Conservation (phyloP, 2,797 vertebrate genomes). For the Falco naumanni region DNA sequence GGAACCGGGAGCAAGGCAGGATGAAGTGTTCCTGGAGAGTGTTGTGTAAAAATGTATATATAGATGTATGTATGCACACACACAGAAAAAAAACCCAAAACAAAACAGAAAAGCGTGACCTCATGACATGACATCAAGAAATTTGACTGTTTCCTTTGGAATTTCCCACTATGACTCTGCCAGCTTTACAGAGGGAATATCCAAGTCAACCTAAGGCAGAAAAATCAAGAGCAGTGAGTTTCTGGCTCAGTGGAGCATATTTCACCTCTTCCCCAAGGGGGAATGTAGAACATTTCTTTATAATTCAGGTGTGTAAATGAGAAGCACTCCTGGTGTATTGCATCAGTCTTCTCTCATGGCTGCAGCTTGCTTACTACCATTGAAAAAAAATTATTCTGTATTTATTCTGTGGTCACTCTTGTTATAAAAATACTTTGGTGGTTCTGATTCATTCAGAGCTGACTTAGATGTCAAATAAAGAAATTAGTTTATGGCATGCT, state of each 20-base stretch:
- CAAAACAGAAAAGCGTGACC: not conserved
- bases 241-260: not conserved
- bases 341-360: not conserved
- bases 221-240: not conserved
- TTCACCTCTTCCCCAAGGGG: slow-evolving; percentile 12
- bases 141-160: not conserved
- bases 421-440: not conserved
- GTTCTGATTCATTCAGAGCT: not conserved
- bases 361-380: not conserved
- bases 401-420: not conserved
- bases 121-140: not conserved
- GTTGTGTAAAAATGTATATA: not conserved
- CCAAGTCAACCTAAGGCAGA: slow-evolving; percentile 17
- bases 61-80: fast-evolving
- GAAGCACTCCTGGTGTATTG: not conserved
- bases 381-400: no score
- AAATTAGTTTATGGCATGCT: not conserved
- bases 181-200: not conserved
- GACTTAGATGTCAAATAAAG: not conserved
- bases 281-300: slow-evolving; percentile 34
- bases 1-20: not conserved
- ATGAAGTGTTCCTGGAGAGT: not conserved
- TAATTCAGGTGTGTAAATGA: slow-evolving; percentile 53
- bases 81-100: fast-evolving
- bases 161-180: not conserved